phyloP scores from a whole-genome alignment of 2,113 vertebrate species.

The Nothoprocta pentlandii region DNA sequence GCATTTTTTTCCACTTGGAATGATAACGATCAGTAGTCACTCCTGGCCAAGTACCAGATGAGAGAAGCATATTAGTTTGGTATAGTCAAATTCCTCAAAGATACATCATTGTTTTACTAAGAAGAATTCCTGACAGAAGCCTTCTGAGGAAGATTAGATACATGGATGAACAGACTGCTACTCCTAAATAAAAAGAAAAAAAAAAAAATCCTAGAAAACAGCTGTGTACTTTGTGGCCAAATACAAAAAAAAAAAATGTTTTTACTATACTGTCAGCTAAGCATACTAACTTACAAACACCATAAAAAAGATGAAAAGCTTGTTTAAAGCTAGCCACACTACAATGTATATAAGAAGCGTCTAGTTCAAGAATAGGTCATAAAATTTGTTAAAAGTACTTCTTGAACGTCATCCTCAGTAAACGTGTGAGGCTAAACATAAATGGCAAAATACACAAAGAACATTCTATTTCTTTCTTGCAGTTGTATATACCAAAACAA shows the following conservation, averaged over 20 bases:
- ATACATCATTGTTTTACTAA: background rate
- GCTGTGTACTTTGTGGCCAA: background rate
- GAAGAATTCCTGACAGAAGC: background rate
- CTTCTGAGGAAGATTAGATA: background rate
- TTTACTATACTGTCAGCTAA: background rate
- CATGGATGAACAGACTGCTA: background rate
- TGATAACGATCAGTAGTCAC: background rate
- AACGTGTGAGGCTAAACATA: constrained; percentile 41
- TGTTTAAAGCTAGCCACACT: background rate
- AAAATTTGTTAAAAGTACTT: constrained; percentile 13
- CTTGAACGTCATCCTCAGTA: background rate
- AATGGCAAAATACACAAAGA: constrained; percentile 52
- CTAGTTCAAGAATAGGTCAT: background rate
- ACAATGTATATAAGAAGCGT: background rate
- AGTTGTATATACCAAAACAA: constrained; percentile 59
- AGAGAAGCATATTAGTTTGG: background rate
- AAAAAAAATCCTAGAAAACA: background rate
- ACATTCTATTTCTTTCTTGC: constrained; percentile 51
- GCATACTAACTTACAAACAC: background rate
- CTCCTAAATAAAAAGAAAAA: background rate
- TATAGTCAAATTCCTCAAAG: background rate
- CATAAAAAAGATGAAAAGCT: constrained; percentile 13
- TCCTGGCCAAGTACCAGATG: background rate
- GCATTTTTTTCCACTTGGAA: background rate
- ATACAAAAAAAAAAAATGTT: background rate